Evolutionary conservation across 2,888 invertebrate genomes (phyloP).

Genomic region (Athalia circularis): DNA sequence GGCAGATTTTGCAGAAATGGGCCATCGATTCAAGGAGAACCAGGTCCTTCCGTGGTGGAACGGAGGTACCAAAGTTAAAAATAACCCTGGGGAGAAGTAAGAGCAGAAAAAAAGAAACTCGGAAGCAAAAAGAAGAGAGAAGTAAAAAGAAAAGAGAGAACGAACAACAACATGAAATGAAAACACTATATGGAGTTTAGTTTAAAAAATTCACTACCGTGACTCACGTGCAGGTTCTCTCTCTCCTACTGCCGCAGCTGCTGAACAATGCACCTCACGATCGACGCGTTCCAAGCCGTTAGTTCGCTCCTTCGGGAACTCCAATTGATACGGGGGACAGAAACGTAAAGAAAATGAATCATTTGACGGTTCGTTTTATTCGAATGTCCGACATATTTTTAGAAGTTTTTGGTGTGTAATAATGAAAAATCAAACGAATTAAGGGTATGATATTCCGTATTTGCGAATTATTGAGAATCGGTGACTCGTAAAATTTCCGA

Average conservation of each 20-base stretch:
- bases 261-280: not conserved
- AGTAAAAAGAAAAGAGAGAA: too few species aligned
- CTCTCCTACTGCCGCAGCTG: constrained; percentile 15
- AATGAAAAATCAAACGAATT: too few species aligned
- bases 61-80: constrained; percentile 30
- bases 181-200: too few species aligned
- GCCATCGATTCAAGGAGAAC: constrained; percentile 50
- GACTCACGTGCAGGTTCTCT: constrained; percentile 19
- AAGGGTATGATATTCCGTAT: too few species aligned
- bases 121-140: constrained; percentile 24
- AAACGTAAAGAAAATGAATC: too few species aligned
- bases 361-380: too few species aligned
- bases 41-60: constrained; percentile 49
- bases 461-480: not conserved
- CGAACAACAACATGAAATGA: too few species aligned
- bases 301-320: not conserved
- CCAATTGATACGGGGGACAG: too few species aligned
- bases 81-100: constrained; percentile 10
- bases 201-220: not conserved
- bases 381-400: too few species aligned
- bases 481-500: constrained; percentile 23
- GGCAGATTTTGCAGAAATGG: constrained; percentile 45
- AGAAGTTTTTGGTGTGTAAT: too few species aligned
- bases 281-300: too few species aligned
- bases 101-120: constrained; percentile 4